Conservation (phyloP, 2,888 invertebrate species). For the Trachelus tabidus region DNA sequence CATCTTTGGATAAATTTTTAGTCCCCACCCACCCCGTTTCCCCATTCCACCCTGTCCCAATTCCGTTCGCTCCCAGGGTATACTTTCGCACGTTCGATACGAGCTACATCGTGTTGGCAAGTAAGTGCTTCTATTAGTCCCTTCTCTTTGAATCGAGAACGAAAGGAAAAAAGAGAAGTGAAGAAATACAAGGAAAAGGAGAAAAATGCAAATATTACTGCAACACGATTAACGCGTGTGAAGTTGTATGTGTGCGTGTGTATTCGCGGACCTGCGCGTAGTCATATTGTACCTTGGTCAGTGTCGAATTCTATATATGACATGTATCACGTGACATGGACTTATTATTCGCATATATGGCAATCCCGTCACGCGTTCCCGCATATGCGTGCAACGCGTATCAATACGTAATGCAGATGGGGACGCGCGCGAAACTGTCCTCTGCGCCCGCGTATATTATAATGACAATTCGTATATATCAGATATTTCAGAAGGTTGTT, state of each 20-base stretch:
- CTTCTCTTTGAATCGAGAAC: neutral
- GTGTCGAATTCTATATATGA: neutral
- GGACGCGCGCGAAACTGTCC: neutral
- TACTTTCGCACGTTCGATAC: neutral
- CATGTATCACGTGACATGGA: neutral
- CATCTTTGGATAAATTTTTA: neutral
- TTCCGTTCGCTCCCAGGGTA: neutral
- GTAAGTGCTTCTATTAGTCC: neutral
- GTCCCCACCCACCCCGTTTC: neutral
- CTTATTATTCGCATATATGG: neutral
- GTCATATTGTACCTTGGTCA: neutral
- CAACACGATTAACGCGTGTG: neutral
- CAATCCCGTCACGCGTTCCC: neutral
- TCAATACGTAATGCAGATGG: neutral
- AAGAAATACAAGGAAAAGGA: neutral
- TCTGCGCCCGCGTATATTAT: neutral
- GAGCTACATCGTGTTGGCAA: neutral
- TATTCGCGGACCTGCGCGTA: neutral
- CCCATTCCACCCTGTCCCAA: neutral
- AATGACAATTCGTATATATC: neutral
- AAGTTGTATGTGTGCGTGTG: neutral
- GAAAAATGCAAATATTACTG: conserved; percentile 1
- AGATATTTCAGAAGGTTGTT: neutral
- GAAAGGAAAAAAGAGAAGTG: neutral
- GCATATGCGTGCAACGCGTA: neutral